Evolutionary conservation across 2,888 invertebrate genomes (phyloP), one percentile per base, ranked within the genome.

Genomic region (Aproaerema taeniolella): DNA sequence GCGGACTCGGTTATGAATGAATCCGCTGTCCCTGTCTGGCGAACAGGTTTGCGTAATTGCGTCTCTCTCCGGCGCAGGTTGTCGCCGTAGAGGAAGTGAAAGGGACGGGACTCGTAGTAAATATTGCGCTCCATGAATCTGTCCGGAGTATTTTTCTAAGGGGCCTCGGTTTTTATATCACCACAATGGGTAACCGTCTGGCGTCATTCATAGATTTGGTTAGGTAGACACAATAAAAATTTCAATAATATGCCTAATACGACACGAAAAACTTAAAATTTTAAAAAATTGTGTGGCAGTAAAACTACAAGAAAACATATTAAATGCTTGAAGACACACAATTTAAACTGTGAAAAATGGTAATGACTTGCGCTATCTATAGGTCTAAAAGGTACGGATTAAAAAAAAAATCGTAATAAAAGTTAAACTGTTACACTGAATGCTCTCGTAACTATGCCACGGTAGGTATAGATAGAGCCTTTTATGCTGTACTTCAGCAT

Each of bases 1-100:
- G 83, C 77, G 67, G 80, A 77, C 82, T 81, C 76, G 67, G 81
- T 86, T 82, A 86, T 86, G 86, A 86, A 86, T 86, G 86, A 85
- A 86, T 86, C 73, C 53, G 59, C 72, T 55, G 63, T 86, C 86
- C 71, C 59, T 67, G 61, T 85, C 75, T 54, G 42, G 49, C 74
- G 42, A 44, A 49, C 47, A 47, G 52, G 51, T 58, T 60, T 52
- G 54, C 60, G 58, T 67, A 61, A 52, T 55, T 52, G 42, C 48
- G 61, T 79, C 80, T 75, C 81, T 58, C 61, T 80, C 73, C 53
- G 48, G 50, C 73, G 55, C 81, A 79, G 77, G 85, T 83, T 83
- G 85, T 79, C 82, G 76, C 66, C 70, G 71, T 75, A 73, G 74
- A 85, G 86, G 86, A 85, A 86, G 86, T 83, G 86, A 86, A 83